Percentiles rank a stretch among this genome's conserved stretches.
These are phyloP conservation scores for Zaprionus ghesquierei DNA, from an alignment of 1,140 invertebrate species.

Conservation along the genomic window DNA sequence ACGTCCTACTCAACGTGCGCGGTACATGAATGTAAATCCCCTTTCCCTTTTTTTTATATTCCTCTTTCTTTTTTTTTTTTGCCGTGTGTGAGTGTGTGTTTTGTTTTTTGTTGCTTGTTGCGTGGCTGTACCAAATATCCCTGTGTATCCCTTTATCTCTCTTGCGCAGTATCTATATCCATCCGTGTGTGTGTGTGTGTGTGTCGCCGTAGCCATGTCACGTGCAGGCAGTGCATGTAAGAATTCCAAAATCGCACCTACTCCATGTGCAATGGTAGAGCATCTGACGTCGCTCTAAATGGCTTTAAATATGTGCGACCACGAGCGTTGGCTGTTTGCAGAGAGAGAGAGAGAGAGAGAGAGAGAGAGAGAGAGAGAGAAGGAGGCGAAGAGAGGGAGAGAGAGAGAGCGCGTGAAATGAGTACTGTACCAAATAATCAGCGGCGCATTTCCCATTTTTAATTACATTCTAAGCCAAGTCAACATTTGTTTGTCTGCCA, in stretches of 20 bases:
- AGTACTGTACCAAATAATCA: conserved; percentile 43
- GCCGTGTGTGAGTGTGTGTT: not conserved
- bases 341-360: not conserved
- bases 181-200: not conserved
- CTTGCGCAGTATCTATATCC: not conserved
- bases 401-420: not conserved
- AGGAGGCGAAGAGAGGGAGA: not conserved
- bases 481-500: conserved; percentile 43
- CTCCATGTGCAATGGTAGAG: conserved; percentile 26
- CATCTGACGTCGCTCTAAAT: conserved; percentile 27
- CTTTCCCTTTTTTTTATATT: not conserved
- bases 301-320: conserved; percentile 10
- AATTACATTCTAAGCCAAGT: conserved; percentile 59
- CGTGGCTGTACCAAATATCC: conserved; percentile 15
- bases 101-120: conserved; percentile 5
- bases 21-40: conserved; percentile 28
- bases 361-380: not conserved
- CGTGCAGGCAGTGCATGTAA: conserved; percentile 41
- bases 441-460: conserved; percentile 51
- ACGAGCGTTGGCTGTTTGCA: not conserved
- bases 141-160: conserved; percentile 31
- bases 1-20: conserved; percentile 22
- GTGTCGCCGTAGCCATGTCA: conserved; percentile 32
- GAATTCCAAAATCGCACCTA: conserved; percentile 24
- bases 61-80: not conserved